Conservation (phyloP, 2,797 vertebrate species). For the Hoplostethus atlanticus region DNA sequence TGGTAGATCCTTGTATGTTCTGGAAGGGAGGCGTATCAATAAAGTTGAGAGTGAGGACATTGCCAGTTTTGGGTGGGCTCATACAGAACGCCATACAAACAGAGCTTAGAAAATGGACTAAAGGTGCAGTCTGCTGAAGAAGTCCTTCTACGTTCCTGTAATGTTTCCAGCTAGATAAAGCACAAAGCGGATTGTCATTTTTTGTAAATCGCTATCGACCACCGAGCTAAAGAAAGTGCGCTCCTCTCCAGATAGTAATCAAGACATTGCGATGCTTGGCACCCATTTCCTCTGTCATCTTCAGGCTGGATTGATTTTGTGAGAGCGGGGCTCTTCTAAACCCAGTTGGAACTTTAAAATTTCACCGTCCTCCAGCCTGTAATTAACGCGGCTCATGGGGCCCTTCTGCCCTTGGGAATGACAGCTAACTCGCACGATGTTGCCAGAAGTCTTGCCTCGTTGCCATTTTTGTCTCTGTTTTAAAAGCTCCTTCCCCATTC, state of each 20-base stretch:
- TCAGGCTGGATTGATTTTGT: conserved; percentile 87
- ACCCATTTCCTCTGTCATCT: conserved; percentile 77
- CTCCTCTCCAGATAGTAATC: conserved; percentile 77
- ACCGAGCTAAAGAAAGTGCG: conserved; percentile 64
- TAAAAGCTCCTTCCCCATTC: not conserved
- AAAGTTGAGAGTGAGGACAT: not conserved
- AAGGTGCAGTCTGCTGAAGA: conserved; percentile 28
- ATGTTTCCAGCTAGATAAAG: conserved; percentile 50
- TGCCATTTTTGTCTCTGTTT: conserved; percentile 40
- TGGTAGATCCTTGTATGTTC: conserved; percentile 7
- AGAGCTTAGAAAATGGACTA: not conserved
- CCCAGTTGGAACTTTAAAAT: conserved; percentile 67
- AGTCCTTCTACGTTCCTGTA: conserved; percentile 20
- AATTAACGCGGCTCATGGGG: conserved; percentile 47
- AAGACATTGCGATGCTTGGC: conserved; percentile 75
- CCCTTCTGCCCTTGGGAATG: conserved; percentile 51
- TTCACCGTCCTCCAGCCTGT: conserved; percentile 51
- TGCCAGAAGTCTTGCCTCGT: conserved; percentile 39
- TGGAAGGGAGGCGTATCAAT: not conserved
- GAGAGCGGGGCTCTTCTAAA: conserved; percentile 66
- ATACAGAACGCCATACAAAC: conserved; percentile 11
- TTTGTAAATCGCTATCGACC: conserved; percentile 85
- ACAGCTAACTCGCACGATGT: conserved; percentile 39
- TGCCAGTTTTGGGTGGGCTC: not conserved
- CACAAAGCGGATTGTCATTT: conserved; percentile 74